A percentile compares a stretch with the other conserved stretches of the same genome.
Conservation (phyloP, 1,140 invertebrate genomes). For the Drosophila oshimai region DNA sequence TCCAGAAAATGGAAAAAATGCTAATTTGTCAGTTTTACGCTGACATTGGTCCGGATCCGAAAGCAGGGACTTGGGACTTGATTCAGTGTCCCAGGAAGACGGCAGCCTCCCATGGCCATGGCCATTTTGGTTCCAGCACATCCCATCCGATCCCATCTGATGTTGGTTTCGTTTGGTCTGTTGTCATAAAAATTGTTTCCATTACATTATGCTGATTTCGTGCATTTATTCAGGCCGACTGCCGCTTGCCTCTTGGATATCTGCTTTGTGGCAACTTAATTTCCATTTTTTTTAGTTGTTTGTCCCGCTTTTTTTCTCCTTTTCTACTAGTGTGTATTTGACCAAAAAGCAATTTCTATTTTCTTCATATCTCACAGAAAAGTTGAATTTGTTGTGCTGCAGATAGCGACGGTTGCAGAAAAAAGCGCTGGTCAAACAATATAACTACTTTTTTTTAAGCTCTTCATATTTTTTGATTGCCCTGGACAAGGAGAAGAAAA, state of each 20-base stretch:
- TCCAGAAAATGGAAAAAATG: constrained; percentile 77
- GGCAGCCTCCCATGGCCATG: constrained; percentile 26
- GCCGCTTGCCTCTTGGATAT: constrained; percentile 53
- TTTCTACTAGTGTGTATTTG: constrained; percentile 46
- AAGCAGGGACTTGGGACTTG: constrained; percentile 3
- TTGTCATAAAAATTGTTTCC: constrained; percentile 81
- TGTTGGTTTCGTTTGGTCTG: constrained; percentile 46
- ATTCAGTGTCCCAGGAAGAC: constrained; percentile 18
- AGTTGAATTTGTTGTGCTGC: constrained; percentile 62
- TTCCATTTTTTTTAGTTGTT: constrained; percentile 56
- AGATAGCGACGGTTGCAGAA: constrained; percentile 23
- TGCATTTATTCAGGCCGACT: constrained; percentile 72
- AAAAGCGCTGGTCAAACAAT: constrained; percentile 24
- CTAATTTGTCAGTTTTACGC: constrained; percentile 81
- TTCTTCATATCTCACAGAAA: constrained; percentile 48
- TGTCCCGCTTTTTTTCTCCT: background rate
- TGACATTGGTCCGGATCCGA: constrained; percentile 63
- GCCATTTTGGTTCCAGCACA: constrained; percentile 8
- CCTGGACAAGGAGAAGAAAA: background rate
- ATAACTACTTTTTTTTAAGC: constrained; percentile 47
- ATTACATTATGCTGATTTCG: constrained; percentile 81
- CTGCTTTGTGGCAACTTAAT: constrained; percentile 73
- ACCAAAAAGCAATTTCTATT: constrained; percentile 75
- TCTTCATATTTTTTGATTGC: constrained; percentile 46
- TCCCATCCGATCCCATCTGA: constrained; percentile 5